Conservation (phyloP, 2,113 vertebrate genomes). For the Clarias batrachus region DNA sequence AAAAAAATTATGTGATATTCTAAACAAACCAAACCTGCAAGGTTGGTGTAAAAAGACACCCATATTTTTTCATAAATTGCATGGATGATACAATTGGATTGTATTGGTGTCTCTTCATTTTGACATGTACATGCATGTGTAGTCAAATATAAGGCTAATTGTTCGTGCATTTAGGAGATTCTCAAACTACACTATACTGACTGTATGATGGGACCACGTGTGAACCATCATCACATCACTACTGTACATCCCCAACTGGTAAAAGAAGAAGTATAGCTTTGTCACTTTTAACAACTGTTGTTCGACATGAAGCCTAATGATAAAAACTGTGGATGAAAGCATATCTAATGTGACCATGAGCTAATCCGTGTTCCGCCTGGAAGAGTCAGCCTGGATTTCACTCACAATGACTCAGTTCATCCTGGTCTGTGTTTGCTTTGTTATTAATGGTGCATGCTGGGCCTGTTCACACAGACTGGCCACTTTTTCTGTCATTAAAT, state of each 20-base stretch:
- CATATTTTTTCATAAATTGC: too few relatives aligned
- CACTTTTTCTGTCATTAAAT: conserved; percentile 42
- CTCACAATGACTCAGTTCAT: conserved; percentile 34
- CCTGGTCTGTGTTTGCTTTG: conserved; percentile 37
- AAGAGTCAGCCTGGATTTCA: conserved; percentile 29
- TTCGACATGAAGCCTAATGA: conserved; percentile 24
- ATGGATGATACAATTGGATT: too few relatives aligned
- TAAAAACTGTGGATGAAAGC: conserved; percentile 42
- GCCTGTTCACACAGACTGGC: conserved; percentile 43
- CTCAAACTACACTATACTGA: neutral
- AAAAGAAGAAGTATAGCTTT: conserved; percentile 34
- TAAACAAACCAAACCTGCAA: too few relatives aligned
- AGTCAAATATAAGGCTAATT: neutral
- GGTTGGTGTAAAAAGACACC: too few relatives aligned
- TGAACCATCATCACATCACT: conserved; percentile 8
- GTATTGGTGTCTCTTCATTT: too few relatives aligned
- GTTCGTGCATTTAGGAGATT: neutral
- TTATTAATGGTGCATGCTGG: conserved; percentile 50
- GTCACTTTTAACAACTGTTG: conserved; percentile 39
- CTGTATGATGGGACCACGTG: neutral
- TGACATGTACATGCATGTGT: too few relatives aligned
- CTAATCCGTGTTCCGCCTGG: conserved; percentile 45
- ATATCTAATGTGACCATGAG: conserved; percentile 40
- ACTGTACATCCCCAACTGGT: conserved; percentile 18
- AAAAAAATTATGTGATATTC: too few relatives aligned